Conservation (phyloP, 2,888 invertebrate genomes). For the Liodrosophila aerea region DNA sequence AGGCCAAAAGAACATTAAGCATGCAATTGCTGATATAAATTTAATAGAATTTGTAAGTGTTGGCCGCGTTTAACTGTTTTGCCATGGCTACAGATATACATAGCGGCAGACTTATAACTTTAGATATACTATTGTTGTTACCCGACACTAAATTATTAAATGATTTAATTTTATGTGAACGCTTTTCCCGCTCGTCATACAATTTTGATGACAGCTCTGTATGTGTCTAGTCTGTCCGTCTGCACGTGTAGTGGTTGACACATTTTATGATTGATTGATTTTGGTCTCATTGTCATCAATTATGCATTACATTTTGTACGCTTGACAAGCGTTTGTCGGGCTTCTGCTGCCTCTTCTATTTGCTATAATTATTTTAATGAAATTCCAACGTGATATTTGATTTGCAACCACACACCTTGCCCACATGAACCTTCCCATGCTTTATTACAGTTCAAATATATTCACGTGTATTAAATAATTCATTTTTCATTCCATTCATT, state of each 20-base stretch:
- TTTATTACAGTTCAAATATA: conserved; percentile 41
- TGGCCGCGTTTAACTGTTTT: not conserved
- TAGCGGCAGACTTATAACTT: not conserved
- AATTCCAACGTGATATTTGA: conserved; percentile 56
- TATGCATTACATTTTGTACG: conserved; percentile 72
- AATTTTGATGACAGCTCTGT: conserved; percentile 28
- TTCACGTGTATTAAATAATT: conserved; percentile 57
- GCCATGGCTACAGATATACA: not conserved
- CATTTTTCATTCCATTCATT: conserved; percentile 46
- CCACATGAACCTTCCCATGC: conserved; percentile 5
- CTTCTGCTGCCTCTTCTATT: conserved; percentile 26
- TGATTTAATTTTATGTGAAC: conserved; percentile 1
- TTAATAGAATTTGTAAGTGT: conserved; percentile 30
- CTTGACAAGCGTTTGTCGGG: conserved; percentile 58
- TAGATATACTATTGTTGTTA: not conserved
- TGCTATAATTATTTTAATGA: conserved; percentile 71
- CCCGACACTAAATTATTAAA: conserved; percentile 12
- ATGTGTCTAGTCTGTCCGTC: conserved; percentile 8
- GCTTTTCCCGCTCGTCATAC: conserved; percentile 5
- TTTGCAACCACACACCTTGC: conserved; percentile 1
- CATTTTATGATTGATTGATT: conserved; percentile 77
- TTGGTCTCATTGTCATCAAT: conserved; percentile 64
- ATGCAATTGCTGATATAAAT: conserved; percentile 10
- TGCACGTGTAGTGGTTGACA: conserved; percentile 50
- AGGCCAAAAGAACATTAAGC: not conserved